Percentiles rank a stretch among this genome's conserved stretches.
phyloP scores from a whole-genome alignment of 2,113 vertebrate species.

The Psittacula cyanocephala region DNA sequence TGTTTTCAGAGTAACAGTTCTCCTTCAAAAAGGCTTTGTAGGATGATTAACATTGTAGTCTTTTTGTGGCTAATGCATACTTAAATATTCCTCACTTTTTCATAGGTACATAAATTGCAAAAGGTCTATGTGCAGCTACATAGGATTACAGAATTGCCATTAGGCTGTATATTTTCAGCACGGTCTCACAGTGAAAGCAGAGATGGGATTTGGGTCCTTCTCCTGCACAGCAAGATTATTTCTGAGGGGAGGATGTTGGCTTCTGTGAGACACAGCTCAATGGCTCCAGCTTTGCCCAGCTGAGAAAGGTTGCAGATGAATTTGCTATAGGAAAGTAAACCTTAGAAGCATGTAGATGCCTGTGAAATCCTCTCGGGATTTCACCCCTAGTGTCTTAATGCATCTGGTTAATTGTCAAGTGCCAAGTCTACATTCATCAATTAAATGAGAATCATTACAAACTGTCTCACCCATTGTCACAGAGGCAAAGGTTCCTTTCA shows the following conservation, averaged over 20 bases:
- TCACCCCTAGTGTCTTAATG: neutral
- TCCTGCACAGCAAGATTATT: neutral
- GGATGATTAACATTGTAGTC: neutral
- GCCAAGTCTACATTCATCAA: slow-evolving; percentile 53
- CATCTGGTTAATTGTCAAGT: slow-evolving; percentile 47
- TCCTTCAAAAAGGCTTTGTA: neutral
- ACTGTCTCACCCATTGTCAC: slow-evolving; percentile 51
- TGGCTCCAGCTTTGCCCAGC: neutral
- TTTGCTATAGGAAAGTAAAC: slow-evolving; percentile 2
- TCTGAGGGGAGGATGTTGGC: neutral
- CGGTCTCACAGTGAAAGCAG: neutral
- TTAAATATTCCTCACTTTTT: neutral
- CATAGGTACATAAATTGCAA: neutral
- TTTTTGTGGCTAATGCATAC: neutral
- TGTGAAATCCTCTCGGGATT: slow-evolving; percentile 1
- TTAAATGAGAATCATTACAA: slow-evolving; percentile 61
- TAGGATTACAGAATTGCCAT: neutral
- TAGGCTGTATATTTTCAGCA: neutral
- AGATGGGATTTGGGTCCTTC: neutral
- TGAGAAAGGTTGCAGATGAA: neutral
- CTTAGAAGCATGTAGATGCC: neutral
- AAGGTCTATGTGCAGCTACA: rapidly evolving
- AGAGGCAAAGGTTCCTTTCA: slow-evolving; percentile 57
- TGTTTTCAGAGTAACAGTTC: neutral
- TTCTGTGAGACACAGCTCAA: neutral